Evolutionary conservation across 1,140 invertebrate genomes (phyloP), one percentile per base, ranked within the genome.

Genomic region (Brachionus sp.): DNA sequence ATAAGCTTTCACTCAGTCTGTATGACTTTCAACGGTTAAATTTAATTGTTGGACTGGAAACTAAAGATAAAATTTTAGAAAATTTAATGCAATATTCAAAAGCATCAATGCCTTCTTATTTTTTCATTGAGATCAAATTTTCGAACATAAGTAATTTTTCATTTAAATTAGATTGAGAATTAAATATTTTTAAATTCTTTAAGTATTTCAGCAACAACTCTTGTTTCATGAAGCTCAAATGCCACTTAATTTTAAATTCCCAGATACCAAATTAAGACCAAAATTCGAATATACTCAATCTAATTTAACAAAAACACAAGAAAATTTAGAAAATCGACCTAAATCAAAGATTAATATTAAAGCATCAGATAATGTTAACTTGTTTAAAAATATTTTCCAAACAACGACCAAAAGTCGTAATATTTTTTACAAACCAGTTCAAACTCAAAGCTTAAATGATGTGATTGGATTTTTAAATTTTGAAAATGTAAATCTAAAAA

Each of bases 21-120:
- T 80, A 62, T 13, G 62, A 80, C 6, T 80, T 62, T 50, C 77
- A 80, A 16, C 44, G 44, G 29, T 75, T 75, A 7, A 75, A 46
- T 46, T 46, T 75, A 13, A 46, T 46, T 75, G 42, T 25, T 25
- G 19, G 19, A 13, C 10, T 44, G 3, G 37, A 46, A 75, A 12
- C 29, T 70, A 35, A 70, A 70, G 16, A 37, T 42, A 19, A 70
- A 70, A n/a, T 19, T 39, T 70, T 70, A 9, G 13, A 23, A 3
- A 46, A 46, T 46, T 23, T 29, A 50, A 12, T 46, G 4, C 9
- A 44, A 13, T 25, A 23, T 46, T 46, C 44, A 25, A 39, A 44
- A 25, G 10, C 19, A 7, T 19, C 25, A 50, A n/a, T 35, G 25
- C 33, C 33, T 9, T n/a, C 16, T 25, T 75, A 25, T 75, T 6